phyloP scores from a whole-genome alignment of 2,797 vertebrate genomes.

The Astyanax mexicanus region DNA sequence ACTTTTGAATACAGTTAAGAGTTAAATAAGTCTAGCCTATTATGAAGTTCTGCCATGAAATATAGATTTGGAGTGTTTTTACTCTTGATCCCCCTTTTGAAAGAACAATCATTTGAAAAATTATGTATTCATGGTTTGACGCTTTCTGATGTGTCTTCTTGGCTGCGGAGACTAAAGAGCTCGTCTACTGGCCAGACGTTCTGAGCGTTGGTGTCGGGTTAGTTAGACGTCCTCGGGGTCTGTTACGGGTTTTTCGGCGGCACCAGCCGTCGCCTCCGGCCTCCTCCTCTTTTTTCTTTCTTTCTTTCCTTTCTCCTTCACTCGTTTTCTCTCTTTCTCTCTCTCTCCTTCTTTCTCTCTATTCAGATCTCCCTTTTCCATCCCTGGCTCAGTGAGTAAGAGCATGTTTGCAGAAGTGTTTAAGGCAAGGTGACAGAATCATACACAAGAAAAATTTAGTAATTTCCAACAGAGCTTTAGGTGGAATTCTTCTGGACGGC shows the following conservation, averaged over 20 bases:
- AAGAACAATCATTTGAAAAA: slow-evolving; percentile 2
- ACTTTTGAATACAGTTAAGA: not conserved
- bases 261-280: slow-evolving; percentile 30
- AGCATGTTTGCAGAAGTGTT: slow-evolving; percentile 68
- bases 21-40: not conserved
- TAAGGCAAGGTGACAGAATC: slow-evolving; percentile 77
- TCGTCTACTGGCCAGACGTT: slow-evolving; percentile 32
- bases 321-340: slow-evolving; percentile 3
- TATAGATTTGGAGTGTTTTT: not conserved
- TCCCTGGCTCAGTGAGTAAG: slow-evolving; percentile 26
- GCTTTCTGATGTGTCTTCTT: not conserved
- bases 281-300: slow-evolving; percentile 33
- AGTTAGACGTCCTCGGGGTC: slow-evolving; percentile 29
- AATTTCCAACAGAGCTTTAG: slow-evolving; percentile 75
- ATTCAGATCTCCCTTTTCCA: not conserved
- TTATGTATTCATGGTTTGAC: not conserved
- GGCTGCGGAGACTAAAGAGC: not conserved
- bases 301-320: slow-evolving; percentile 1
- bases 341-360: not conserved
- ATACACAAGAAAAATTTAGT: slow-evolving; percentile 70
- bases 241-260: not conserved
- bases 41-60: not conserved
- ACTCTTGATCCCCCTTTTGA: not conserved
- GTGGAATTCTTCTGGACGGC: slow-evolving; percentile 74
- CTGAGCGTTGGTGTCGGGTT: slow-evolving; percentile 9